A percentile compares a stretch with the other conserved stretches of the same genome.
These are phyloP conservation scores for Phocoena phocoena DNA, from an alignment of 2,113 vertebrate species.

Conservation along the genomic window DNA sequence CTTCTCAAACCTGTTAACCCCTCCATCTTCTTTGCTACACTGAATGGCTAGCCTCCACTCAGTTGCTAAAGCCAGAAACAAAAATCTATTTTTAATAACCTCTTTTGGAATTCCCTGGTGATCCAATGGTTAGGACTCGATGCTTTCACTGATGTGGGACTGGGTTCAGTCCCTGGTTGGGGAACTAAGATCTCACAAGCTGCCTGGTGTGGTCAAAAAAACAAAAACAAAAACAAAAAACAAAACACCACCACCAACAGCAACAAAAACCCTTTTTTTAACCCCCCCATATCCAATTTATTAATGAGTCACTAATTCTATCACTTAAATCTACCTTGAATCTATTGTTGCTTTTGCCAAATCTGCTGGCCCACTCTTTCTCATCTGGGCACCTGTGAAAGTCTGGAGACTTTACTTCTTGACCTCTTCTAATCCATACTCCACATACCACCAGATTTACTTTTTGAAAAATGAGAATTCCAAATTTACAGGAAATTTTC, in stretches of 20 bases:
- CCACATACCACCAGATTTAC: neutral
- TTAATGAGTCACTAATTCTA: neutral
- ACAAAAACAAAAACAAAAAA: too few relatives aligned
- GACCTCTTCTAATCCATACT: neutral
- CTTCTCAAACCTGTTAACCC: neutral
- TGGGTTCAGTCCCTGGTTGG: too few relatives aligned
- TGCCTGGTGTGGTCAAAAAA: too few relatives aligned
- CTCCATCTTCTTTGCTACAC: neutral
- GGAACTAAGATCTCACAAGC: too few relatives aligned
- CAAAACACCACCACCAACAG: too few relatives aligned
- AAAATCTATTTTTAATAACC: neutral
- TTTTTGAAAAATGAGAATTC: neutral
- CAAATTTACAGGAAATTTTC: neutral
- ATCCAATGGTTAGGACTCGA: too few relatives aligned
- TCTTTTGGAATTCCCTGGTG: neutral
- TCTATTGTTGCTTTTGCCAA: neutral
- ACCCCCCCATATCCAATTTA: neutral
- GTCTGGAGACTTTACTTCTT: neutral
- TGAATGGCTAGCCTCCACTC: neutral
- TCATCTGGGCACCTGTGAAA: neutral
- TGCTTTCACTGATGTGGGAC: too few relatives aligned
- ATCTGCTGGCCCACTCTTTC: neutral
- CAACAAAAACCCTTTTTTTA: neutral
- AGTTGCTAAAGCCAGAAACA: neutral
- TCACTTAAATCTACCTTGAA: neutral